Conservation (phyloP, 2,888 invertebrate genomes). For the Drosophila mimica region DNA sequence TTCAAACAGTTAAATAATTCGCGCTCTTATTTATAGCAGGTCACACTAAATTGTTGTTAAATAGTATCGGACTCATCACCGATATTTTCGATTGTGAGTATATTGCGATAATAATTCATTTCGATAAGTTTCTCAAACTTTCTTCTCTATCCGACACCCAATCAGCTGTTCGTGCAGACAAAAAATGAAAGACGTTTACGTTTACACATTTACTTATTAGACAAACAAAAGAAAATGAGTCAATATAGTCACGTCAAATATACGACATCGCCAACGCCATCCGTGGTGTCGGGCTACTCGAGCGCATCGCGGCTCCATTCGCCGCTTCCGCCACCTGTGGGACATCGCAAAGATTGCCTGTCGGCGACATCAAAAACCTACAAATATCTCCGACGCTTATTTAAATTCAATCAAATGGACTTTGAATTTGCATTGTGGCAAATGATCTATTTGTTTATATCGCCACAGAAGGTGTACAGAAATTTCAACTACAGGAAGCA, state of each 20-base stretch:
- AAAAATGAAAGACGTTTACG: slow-evolving; percentile 59
- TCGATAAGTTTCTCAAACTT: slow-evolving; percentile 13
- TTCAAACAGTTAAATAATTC: slow-evolving; percentile 2
- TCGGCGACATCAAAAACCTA: slow-evolving; percentile 95
- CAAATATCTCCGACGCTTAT: slow-evolving; percentile 92
- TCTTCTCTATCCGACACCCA: slow-evolving; percentile 10
- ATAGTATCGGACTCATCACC: neutral
- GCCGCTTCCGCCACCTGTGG: slow-evolving; percentile 89
- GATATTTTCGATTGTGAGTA: slow-evolving; percentile 6
- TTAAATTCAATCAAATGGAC: slow-evolving; percentile 99
- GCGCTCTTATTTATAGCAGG: slow-evolving; percentile 7
- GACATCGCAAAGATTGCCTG: slow-evolving; percentile 89
- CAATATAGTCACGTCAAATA: slow-evolving; percentile 74
- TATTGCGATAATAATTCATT: neutral
- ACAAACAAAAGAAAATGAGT: slow-evolving; percentile 57
- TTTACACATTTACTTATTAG: slow-evolving; percentile 58
- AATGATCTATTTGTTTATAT: slow-evolving; percentile 96
- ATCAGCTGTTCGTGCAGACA: slow-evolving; percentile 58
- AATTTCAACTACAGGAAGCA: slow-evolving; percentile 99
- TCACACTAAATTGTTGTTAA: neutral
- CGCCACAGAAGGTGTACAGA: slow-evolving; percentile 98
- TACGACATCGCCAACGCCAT: slow-evolving; percentile 73
- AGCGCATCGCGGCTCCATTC: slow-evolving; percentile 87
- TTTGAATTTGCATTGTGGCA: slow-evolving; percentile 99
- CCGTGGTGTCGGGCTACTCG: slow-evolving; percentile 78